Evolutionary conservation across 2,797 vertebrate genomes (phyloP).

Genomic region (Cephalopachus bancanus): DNA sequence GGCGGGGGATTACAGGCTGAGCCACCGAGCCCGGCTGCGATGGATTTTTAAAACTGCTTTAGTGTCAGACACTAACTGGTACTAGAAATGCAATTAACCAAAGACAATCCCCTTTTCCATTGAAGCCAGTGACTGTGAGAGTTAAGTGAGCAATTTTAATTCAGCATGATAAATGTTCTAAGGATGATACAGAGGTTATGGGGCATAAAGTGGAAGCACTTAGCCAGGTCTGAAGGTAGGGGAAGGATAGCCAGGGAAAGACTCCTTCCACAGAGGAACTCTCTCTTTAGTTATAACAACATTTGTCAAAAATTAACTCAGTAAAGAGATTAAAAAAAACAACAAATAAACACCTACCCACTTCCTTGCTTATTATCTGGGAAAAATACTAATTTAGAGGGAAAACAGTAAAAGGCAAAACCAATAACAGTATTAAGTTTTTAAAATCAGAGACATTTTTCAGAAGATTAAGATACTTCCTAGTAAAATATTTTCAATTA

Average conservation of each 20-base stretch:
- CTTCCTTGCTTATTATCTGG: background rate
- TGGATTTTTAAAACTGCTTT: constrained; percentile 54
- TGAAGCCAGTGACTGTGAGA: background rate
- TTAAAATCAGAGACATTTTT: constrained; percentile 18
- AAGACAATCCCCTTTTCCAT: constrained; percentile 19
- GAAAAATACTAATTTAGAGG: constrained; percentile 36
- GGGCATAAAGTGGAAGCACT: background rate
- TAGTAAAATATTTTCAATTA: constrained; percentile 16
- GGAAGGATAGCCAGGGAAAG: background rate
- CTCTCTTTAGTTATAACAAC: background rate
- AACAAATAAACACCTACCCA: background rate
- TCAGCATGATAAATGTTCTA: background rate
- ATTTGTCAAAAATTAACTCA: constrained; percentile 59
- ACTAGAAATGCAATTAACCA: constrained; percentile 55
- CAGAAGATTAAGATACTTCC: background rate
- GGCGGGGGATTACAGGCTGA: too few species aligned
- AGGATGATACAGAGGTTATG: background rate
- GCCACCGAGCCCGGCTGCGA: too few species aligned
- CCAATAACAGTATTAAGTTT: background rate
- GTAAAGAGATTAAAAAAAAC: background rate
- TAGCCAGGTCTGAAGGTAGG: background rate
- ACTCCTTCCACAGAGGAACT: background rate
- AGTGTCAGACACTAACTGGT: constrained; percentile 11
- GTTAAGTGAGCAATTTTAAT: background rate
- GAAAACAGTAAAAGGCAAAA: constrained; percentile 45